Evolutionary conservation across 2,113 vertebrate genomes (phyloP).

Genomic region (Uria aalge): DNA sequence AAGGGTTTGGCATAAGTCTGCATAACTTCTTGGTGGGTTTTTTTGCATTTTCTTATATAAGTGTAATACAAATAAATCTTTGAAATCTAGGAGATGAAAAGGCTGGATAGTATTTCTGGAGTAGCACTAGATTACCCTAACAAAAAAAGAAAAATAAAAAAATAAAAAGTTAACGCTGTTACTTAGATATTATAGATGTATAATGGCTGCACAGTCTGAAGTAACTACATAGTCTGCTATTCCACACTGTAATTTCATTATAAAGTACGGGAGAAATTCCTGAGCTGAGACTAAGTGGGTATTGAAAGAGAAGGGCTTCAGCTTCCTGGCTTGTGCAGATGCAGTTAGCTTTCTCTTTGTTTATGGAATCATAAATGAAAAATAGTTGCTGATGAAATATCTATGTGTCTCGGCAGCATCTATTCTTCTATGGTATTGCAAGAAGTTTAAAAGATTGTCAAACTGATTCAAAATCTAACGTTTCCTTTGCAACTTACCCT

Average conservation of each 20-base stretch:
- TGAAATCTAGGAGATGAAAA: background rate
- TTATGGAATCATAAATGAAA: background rate
- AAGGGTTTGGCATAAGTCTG: background rate
- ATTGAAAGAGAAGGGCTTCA: background rate
- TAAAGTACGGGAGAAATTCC: background rate
- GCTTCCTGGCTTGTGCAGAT: background rate
- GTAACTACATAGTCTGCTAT: background rate
- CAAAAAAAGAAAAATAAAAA: background rate
- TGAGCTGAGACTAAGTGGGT: background rate
- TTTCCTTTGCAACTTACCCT: slow-evolving; percentile 34
- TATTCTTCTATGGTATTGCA: background rate
- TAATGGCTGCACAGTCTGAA: background rate
- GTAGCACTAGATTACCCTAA: background rate
- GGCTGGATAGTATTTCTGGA: background rate
- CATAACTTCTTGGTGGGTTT: background rate
- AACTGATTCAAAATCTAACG: slow-evolving; percentile 2
- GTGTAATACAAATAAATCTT: background rate
- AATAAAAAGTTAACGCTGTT: background rate
- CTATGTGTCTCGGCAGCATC: background rate
- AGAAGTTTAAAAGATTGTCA: slow-evolving; percentile 28
- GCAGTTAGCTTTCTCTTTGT: background rate
- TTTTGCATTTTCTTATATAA: background rate
- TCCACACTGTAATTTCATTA: background rate
- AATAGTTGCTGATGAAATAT: background rate
- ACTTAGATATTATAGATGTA: background rate